phyloP scores from a whole-genome alignment of 2,113 vertebrate genomes.

The Ciconia stormi region DNA sequence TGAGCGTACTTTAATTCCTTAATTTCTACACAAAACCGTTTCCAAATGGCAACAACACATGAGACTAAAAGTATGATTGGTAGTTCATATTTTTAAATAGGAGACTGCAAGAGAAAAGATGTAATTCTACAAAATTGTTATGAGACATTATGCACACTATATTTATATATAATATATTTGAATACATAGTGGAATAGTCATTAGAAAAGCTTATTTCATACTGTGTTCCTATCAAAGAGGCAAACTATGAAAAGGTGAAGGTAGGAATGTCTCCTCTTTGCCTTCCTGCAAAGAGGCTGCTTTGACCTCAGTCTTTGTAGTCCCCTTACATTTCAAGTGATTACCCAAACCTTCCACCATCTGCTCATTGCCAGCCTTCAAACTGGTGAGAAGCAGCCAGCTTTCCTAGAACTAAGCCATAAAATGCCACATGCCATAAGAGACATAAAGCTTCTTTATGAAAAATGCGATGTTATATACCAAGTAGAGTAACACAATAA shows the following conservation, averaged over 20 bases:
- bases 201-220: constrained; percentile 21
- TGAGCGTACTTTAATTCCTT: constrained; percentile 1
- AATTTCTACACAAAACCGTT: constrained; percentile 53
- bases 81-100: constrained; percentile 27
- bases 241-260: not conserved
- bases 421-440: not conserved
- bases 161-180: constrained; percentile 34
- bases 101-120: constrained; percentile 9
- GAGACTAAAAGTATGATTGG: constrained; percentile 16
- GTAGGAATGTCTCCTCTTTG: not conserved
- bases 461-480: not conserved
- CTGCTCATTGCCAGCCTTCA: not conserved
- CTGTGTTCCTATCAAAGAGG: not conserved
- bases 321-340: not conserved
- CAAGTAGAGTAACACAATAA: not conserved
- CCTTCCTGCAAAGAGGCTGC: not conserved
- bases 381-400: not conserved
- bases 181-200: not conserved
- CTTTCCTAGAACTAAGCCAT: not conserved
- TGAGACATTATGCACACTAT: not conserved
- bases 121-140: not conserved
- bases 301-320: not conserved
- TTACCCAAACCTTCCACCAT: not conserved
- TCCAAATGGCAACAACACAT: not conserved
- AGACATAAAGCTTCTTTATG: not conserved